Evolutionary conservation across 2,888 invertebrate species (phyloP), one percentile per base, ranked within the genome.

Genomic region (Microctonus hyperodae): DNA sequence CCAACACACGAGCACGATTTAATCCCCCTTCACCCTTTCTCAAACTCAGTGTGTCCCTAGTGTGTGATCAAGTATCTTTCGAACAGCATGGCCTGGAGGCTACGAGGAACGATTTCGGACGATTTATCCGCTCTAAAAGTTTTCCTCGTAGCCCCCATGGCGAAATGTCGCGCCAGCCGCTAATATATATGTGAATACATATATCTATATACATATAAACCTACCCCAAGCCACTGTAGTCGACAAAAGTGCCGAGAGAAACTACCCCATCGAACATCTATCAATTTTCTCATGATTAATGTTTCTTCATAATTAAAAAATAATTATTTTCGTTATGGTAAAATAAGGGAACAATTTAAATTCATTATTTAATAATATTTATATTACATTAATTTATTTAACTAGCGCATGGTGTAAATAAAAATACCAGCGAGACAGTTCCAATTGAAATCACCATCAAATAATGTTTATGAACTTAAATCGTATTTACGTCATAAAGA

Each of bases 1-100:
- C 20, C 16, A 44, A 44, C 5, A 16, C 44, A 16, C 44, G n/a
- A 7, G 44, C 16, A 44, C 44, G 44, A 44, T 44, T 44, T 9
- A 44, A n/a, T 16, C 44, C 7, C 1, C 44, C 16, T 16, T n/a
- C 44, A n/a, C 44, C 16, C 16, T 44, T 44, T 16, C 16, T 13
- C 16, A 44, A 44, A 44, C 44, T 44, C 44, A 7, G 16, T 44
- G 44, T 16, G 44, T 44, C 44, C 44, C 44, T 16, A n/a, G 44
- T 44, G 44, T 44, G 44, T 53, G 53, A 53, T 53, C 53, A 53
- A 53, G 53, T 53, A 53, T 53, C 53, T 53, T 53, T 53, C 28
- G 53, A 53, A 53, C n/a, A 53, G 13, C 53, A 16, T 53, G n/a
- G 53, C 53, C 53, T 53, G 53, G 28, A 28, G 53, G 53, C n/a